Percentiles rank a stretch among this genome's conserved stretches.
Conservation (phyloP, 2,113 vertebrate genomes). For the Rhinolophus sinicus region DNA sequence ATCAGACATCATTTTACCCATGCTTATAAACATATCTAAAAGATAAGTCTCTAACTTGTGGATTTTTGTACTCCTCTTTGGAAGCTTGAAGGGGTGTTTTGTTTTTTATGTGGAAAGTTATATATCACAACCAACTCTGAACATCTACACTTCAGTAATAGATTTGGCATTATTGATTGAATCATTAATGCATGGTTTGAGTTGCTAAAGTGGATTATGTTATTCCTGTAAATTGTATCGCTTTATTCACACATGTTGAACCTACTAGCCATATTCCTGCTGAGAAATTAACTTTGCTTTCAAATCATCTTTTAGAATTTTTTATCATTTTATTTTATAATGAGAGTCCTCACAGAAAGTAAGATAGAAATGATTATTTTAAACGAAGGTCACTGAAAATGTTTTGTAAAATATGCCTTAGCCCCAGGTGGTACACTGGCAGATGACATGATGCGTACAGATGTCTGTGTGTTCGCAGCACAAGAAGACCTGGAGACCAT, state of each 20-base stretch:
- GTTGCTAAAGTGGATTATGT: background rate
- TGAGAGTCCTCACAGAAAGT: constrained; percentile 16
- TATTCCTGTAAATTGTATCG: background rate
- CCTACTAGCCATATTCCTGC: background rate
- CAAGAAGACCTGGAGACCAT: constrained; percentile 99
- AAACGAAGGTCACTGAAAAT: background rate
- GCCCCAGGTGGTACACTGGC: constrained; percentile 98
- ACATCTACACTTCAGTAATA: background rate
- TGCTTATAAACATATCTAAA: background rate
- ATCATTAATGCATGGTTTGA: background rate
- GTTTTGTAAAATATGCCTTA: constrained; percentile 73
- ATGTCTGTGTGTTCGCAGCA: constrained; percentile 98
- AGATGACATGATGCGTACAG: constrained; percentile 98
- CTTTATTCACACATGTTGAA: background rate
- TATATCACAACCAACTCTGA: background rate
- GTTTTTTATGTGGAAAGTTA: background rate
- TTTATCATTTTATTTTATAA: background rate
- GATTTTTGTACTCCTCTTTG: background rate
- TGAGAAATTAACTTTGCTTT: background rate
- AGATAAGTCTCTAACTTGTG: background rate
- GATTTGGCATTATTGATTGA: background rate
- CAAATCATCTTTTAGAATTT: background rate
- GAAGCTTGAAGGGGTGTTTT: background rate
- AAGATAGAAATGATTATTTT: background rate
- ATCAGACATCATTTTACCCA: background rate